Conservation (phyloP, 2,888 invertebrate species). For the Pomacea canaliculata region DNA sequence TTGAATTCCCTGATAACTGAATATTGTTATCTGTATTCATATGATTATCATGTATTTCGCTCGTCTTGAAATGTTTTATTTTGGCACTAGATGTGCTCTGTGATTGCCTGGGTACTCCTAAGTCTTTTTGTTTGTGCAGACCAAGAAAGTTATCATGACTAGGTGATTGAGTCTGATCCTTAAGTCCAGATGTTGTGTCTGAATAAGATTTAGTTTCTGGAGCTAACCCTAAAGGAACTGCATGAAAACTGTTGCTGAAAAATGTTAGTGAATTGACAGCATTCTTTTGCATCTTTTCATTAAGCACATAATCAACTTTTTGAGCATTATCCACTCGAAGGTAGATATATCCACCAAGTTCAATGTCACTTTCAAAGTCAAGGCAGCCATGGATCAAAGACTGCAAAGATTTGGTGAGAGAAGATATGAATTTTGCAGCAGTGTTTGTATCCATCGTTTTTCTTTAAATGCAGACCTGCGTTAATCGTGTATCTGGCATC, state of each 20-base stretch:
- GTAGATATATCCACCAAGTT: constrained; percentile 34
- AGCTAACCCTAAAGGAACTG: not conserved
- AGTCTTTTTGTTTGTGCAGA: not conserved
- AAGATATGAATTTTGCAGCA: constrained; percentile 32
- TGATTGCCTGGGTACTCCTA: not conserved
- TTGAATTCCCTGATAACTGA: not conserved
- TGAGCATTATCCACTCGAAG: constrained; percentile 30
- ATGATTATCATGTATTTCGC: not conserved
- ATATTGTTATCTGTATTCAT: not conserved
- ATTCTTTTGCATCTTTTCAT: constrained; percentile 32
- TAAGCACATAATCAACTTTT: constrained; percentile 34
- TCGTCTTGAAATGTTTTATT: not conserved
- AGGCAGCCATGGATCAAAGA: constrained; percentile 34
- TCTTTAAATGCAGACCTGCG: not conserved
- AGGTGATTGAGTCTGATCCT: not conserved
- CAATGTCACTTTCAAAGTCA: constrained; percentile 34
- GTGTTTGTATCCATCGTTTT: constrained; percentile 27
- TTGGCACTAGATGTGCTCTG: not conserved
- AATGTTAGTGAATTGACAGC: constrained; percentile 34
- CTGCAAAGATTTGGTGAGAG: constrained; percentile 34
- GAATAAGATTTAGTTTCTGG: not conserved
- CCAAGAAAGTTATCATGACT: not conserved
- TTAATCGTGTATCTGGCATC: too few relatives aligned
- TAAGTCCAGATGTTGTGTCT: not conserved
- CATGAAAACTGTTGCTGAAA: constrained; percentile 34